Evolutionary conservation across 2,888 invertebrate genomes (phyloP).

Genomic region (Drosophila cracens): DNA sequence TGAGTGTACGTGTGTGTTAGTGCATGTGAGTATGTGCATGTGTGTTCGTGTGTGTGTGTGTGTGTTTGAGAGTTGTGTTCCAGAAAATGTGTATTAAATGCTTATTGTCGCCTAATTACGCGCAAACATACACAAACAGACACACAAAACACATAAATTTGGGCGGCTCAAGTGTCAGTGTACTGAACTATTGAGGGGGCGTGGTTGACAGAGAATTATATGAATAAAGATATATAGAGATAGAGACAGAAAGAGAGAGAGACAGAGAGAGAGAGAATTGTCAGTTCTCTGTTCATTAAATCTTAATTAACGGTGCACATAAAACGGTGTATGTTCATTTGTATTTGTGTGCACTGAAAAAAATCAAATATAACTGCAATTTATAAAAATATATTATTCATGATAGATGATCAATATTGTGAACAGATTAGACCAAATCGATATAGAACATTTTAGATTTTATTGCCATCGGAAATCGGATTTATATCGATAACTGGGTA

Average conservation of each 20-base stretch:
- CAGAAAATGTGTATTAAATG: slow-evolving; percentile 79
- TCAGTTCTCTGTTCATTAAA: slow-evolving; percentile 62
- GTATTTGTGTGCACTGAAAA: slow-evolving; percentile 14
- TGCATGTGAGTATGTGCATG: neutral
- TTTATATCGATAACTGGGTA: neutral
- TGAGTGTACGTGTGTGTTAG: slow-evolving; percentile 6
- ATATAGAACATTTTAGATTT: neutral
- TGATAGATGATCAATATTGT: neutral
- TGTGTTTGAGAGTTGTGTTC: slow-evolving; percentile 29
- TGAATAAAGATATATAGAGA: neutral
- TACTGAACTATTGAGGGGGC: slow-evolving; percentile 29
- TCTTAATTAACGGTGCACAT: slow-evolving; percentile 75
- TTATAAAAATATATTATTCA: neutral
- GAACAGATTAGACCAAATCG: neutral
- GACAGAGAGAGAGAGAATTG: neutral
- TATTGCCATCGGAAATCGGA: neutral
- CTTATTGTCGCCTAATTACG: slow-evolving; percentile 81
- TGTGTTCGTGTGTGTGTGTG: slow-evolving; percentile 1
- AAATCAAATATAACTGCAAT: neutral
- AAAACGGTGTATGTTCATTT: slow-evolving; percentile 38
- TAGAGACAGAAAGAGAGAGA: neutral
- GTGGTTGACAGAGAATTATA: slow-evolving; percentile 17
- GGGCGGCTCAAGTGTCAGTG: slow-evolving; percentile 18
- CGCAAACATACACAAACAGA: slow-evolving; percentile 43
- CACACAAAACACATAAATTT: slow-evolving; percentile 22